Evolutionary conservation across 1,140 invertebrate genomes (phyloP), one percentile per base, ranked within the genome.

Genomic region (Stegodyphus mimosarum): DNA sequence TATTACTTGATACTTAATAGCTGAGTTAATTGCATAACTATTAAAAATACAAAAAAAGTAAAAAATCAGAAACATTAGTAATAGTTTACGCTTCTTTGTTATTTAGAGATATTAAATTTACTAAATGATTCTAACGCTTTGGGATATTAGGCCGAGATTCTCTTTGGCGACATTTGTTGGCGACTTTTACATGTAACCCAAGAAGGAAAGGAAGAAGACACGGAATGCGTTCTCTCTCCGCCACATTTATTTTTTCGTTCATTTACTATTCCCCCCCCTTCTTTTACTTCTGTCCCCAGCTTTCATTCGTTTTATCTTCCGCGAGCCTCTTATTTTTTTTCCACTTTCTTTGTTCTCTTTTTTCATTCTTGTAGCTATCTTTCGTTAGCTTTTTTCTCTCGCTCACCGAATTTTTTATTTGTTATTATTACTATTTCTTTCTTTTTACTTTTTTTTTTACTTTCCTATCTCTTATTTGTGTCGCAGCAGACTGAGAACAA

Each of bases 241-340:
- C 33, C 33, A 3, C 33, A 33, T 33, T 33, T 33, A 71, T 81
- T 81, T 72, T 72, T 51, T 70, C 33, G 10, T 66, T 50, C 78
- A 79, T 79, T 79, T 79, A 79, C 69, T 79, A 79, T 63, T 66
- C 67, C 55, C 69, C 15, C 51, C 51, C 33, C 76, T 70, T 17
- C 69, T 72, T 63, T 71, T 52, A 15, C 52, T 81, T 81, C 67
- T 71, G 78, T 72, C 78, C 51, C 76, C 78, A 81, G 13, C 67
- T 48, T 17, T 48, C 77, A 71, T 53, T 81, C 78, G 17, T 52
- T 81, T 51, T 60, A 17, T 52, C n/a, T 76, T 63, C 64, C 50
- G 10, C 18, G 13, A 33, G 33, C 33, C 49, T 78, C 69, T 70
- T 78, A 53, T 69, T 52, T 48, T 51, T 17, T 78, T 69, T 63